Evolutionary conservation across 2,888 invertebrate species (phyloP).

Genomic region (Lapara coniferarum): DNA sequence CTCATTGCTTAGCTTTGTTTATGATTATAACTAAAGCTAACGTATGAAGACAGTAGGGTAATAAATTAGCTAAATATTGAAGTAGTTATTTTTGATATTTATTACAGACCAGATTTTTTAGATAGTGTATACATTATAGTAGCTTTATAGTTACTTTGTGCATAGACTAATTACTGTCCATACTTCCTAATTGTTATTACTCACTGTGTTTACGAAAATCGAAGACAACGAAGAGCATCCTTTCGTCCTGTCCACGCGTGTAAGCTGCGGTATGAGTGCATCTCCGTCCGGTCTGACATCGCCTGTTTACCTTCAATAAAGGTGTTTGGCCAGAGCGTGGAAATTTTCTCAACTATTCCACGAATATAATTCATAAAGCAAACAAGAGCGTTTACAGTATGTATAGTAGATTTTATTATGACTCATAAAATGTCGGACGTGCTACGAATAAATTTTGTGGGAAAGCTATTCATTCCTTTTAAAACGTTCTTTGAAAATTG

Average conservation of each 20-base stretch:
- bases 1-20: background rate
- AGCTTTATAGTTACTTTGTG: background rate
- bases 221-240: background rate
- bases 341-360: conserved; percentile 13
- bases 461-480: background rate
- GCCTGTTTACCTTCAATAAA: conserved; percentile 17
- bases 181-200: background rate
- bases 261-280: conserved; percentile 12
- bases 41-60: background rate
- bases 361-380: conserved; percentile 21
- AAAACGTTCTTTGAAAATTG: background rate
- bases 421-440: conserved; percentile 2
- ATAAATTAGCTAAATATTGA: background rate
- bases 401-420: conserved; percentile 15
- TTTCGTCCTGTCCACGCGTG: background rate
- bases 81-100: background rate
- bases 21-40: background rate
- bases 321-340: conserved; percentile 5
- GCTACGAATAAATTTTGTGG: conserved; percentile 1
- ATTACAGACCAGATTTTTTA: background rate
- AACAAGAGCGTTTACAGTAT: conserved; percentile 15
- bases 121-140: background rate
- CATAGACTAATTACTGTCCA: conserved; percentile 9
- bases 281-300: conserved; percentile 13
- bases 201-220: background rate